These are phyloP conservation scores for Lasioglossum malachurum DNA, from an alignment of 2,888 invertebrate species.

Conservation along the genomic window DNA sequence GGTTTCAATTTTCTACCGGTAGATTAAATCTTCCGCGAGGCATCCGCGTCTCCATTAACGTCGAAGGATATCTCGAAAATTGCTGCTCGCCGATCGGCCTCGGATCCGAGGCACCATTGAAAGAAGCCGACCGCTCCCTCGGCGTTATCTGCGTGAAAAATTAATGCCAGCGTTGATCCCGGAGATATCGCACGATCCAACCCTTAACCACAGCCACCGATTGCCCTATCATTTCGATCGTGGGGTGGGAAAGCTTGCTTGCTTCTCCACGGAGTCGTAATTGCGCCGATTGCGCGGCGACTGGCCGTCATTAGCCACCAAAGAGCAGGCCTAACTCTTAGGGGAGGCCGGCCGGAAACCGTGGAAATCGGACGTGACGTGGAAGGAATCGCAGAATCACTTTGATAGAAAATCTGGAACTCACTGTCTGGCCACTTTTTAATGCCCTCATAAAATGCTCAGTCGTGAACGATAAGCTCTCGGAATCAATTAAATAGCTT, in stretches of 20 bases:
- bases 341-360: background rate
- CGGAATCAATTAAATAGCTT: background rate
- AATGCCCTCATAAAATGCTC: background rate
- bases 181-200: slow-evolving; percentile 44
- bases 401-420: background rate
- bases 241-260: background rate
- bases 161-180: slow-evolving; percentile 56
- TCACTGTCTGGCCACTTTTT: background rate
- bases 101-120: slow-evolving; percentile 1
- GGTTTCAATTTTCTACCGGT: background rate
- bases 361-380: background rate
- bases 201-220: slow-evolving; percentile 62
- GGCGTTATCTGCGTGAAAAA: slow-evolving; percentile 53
- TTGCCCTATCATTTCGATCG: slow-evolving; percentile 69
- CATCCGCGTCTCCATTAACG: slow-evolving; percentile 12
- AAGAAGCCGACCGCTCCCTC: slow-evolving; percentile 22
- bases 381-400: background rate
- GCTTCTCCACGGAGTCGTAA: slow-evolving; percentile 32
- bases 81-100: slow-evolving; percentile 22
- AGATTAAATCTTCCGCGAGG: slow-evolving; percentile 24
- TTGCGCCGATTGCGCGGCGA: slow-evolving; percentile 39
- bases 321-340: slow-evolving; percentile 2
- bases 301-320: slow-evolving; percentile 17
- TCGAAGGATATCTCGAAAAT: slow-evolving; percentile 13
- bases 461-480: background rate